These are phyloP conservation scores for Mesembrinibis cayennensis DNA, from an alignment of 2,113 vertebrate genomes.

Conservation along the genomic window DNA sequence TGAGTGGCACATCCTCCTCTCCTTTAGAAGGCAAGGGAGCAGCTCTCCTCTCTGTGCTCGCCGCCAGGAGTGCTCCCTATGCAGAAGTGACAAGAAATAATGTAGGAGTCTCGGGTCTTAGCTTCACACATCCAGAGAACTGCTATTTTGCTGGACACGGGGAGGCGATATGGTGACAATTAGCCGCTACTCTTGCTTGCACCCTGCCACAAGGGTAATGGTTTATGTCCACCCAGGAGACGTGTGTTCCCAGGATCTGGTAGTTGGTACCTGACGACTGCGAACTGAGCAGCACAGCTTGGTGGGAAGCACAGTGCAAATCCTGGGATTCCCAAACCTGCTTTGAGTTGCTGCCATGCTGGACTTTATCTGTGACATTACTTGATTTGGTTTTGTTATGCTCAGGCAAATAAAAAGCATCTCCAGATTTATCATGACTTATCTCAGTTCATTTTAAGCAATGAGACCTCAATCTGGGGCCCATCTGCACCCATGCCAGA, in stretches of 20 bases:
- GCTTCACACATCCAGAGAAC: neutral
- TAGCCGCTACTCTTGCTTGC: neutral
- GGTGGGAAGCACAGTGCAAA: neutral
- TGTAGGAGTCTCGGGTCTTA: rapidly evolving
- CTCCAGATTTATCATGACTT: neutral
- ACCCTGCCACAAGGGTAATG: neutral
- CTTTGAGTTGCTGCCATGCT: neutral
- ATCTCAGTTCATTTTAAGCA: neutral
- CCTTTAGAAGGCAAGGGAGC: neutral
- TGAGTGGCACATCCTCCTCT: neutral
- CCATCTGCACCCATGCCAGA: neutral
- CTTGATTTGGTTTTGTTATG: neutral
- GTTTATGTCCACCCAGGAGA: neutral
- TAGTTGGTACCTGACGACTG: neutral
- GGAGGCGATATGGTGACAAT: rapidly evolving
- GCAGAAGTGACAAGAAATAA: neutral
- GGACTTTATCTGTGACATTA: neutral
- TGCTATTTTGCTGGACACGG: neutral
- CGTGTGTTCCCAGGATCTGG: neutral
- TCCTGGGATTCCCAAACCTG: neutral
- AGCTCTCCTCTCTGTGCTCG: neutral
- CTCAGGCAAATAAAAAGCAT: neutral
- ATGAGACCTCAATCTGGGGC: neutral
- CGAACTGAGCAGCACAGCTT: neutral
- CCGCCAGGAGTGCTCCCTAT: neutral